Base-by-base conservation (phyloP, 2,888 invertebrate genomes). In the Troglohyphantes excavatus region DNA sequence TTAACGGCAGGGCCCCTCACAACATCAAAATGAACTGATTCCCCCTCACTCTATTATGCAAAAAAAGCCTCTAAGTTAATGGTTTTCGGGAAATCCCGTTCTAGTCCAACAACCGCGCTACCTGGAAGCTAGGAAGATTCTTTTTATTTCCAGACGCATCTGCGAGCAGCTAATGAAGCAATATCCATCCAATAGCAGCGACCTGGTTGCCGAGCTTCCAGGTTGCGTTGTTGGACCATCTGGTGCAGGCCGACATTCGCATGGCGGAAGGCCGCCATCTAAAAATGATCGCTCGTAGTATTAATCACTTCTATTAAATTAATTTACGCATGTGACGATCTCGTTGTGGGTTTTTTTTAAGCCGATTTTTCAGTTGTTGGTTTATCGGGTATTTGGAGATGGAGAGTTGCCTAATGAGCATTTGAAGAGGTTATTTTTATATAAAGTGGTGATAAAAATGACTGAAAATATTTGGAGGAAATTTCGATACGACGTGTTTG, bases 281-380 rank as follows among this genome's bases (percentile, higher is more conserved):
- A 82, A 82, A 82, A 82, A 82, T 70, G 70, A 70, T 70, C 43
- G 59, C n/a, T 82, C 61, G 26, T 68, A 65, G 81, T n/a, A 82
- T 82, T 53, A 70, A 83, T 83, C 83, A 83, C 83, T 63, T 72
- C 83, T 73, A 63, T 83, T 46, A 83, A 83, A 83, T 83, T 63
- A 73, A 83, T 73, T 72, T 46, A 83, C 26, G 68, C 81, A 70
- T 82, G 68, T 68, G 79, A 65, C 65, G 43, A 78, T 78, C 78
- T 26, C 26, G 79, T 43, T 43, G 43, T 13, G 33, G 5, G 27
- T 26, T 79, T 67, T 65, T 78, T 78, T 78, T 21, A 29, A 17
- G 3, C 7, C 19, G 11, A 23, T 78, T 73, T 76, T 78, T 61
- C 26, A 5, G 21, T 13, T 63, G 17, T 33, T 21, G 21, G 61